Evolutionary conservation across 2,113 vertebrate species (phyloP).

Genomic region (Azemiops feae): DNA sequence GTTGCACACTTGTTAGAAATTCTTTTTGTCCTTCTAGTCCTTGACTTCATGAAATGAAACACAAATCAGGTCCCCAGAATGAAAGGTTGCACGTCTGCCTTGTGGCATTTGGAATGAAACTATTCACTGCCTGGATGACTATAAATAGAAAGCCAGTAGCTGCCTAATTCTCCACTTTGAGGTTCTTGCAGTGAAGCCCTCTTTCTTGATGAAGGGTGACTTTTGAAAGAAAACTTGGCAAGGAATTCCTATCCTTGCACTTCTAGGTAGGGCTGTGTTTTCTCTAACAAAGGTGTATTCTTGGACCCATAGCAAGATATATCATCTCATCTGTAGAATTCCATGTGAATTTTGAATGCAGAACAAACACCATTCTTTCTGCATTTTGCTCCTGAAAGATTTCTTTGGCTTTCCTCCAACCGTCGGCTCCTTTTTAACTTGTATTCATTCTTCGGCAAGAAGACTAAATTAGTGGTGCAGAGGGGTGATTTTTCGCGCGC

Average conservation of each 20-base stretch:
- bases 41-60: constrained; percentile 69
- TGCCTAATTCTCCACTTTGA: constrained; percentile 56
- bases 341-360: constrained; percentile 25
- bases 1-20: neutral
- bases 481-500: constrained; percentile 42
- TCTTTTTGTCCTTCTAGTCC: constrained; percentile 19
- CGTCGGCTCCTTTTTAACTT: constrained; percentile 70
- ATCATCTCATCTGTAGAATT: constrained; percentile 37
- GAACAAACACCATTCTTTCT: constrained; percentile 45
- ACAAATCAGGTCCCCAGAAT: constrained; percentile 72
- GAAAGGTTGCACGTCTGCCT: constrained; percentile 73
- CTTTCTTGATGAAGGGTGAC: constrained; percentile 65
- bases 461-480: constrained; percentile 68
- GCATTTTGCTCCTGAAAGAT: constrained; percentile 62
- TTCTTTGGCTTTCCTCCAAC: constrained; percentile 66
- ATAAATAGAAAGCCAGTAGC: constrained; percentile 74
- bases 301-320: constrained; percentile 27
- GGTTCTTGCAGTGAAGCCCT: constrained; percentile 60
- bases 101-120: constrained; percentile 77
- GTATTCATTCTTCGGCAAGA: constrained; percentile 60
- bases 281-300: constrained; percentile 46
- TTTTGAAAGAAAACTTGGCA: constrained; percentile 67
- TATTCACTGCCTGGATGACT: constrained; percentile 79
- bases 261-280: constrained; percentile 36
- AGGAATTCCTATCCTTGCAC: constrained; percentile 52